Base-by-base conservation (phyloP, 2,797 vertebrate species). In the Ctenopoma multispine region DNA sequence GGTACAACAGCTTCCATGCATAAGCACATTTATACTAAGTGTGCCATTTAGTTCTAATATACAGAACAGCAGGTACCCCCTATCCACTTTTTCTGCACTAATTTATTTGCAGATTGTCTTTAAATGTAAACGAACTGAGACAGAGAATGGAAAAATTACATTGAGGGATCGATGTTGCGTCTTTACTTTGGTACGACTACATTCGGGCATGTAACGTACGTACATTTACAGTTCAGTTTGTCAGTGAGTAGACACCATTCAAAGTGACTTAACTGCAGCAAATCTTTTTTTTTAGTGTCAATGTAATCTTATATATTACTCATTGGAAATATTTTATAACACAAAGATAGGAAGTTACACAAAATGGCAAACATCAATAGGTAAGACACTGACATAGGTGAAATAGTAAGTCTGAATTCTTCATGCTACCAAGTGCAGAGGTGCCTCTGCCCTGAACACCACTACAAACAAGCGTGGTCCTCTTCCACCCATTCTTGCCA, bases 271-370 rank as follows among this genome's bases (percentile, higher is more conserved):
- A 53, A 51, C 7, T 49, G 36, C 23, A 41, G 34, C 27, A 44
- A 29, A 0, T n/a, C 1, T 31, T 24, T 48, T 68, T 40, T 48
- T 68, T 40, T 51, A 51, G 54, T 4, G 5, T 31, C 17, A 47
- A 12, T 14, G 47, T 62, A 50, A 17, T 71, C 60, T 76, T 55
- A 75, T 85, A 69, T 53, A 62, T 55, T 10, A 49, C 50, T 63
- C 72, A 53, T 58, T 53, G 41, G 41, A 81, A 78, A 79, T 70
- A 79, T 76, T 75, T 43, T 31, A 62, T 65, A 68, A 61, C 61
- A 60, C 43, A 23, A 61, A 85, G 78, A 72, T 62, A 41, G 74
- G 67, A 83, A 85, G 86, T 92, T 86, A 87, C 49, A 60, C 44
- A 27, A 70, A 72, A 71, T 79, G 61, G 68, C 68, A 65, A 63